phyloP scores from a whole-genome alignment of 2,113 vertebrate species.

The Irena cyanogastra region DNA sequence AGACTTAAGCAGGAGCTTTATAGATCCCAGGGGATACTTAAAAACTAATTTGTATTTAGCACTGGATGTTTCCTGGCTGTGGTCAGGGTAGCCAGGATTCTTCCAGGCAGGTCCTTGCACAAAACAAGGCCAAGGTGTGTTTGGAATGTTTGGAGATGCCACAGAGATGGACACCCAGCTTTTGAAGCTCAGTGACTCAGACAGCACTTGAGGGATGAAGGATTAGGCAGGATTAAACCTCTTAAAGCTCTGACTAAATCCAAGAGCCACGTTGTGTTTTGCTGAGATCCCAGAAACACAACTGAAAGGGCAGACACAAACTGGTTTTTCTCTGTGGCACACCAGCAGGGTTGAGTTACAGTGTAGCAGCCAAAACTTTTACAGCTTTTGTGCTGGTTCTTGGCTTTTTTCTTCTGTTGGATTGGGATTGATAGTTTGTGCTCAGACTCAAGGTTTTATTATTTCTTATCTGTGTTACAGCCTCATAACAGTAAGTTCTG shows the following conservation, averaged over 20 bases:
- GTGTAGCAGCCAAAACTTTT: not conserved
- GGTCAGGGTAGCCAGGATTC: accelerated
- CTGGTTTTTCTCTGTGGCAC: not conserved
- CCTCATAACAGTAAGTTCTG: not conserved
- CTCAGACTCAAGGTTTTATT: not conserved
- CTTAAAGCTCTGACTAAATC: not conserved
- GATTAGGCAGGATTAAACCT: not conserved
- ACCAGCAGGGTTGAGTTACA: not conserved
- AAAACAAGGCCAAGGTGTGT: not conserved
- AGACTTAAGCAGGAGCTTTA: not conserved
- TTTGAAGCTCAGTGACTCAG: not conserved
- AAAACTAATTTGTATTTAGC: not conserved
- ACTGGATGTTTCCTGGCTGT: not conserved
- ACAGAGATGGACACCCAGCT: accelerated
- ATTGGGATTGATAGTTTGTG: not conserved
- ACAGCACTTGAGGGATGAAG: not conserved
- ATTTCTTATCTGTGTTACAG: not conserved
- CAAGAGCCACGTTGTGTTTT: not conserved
- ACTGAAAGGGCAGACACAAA: not conserved
- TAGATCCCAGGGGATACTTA: not conserved
- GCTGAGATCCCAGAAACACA: not conserved
- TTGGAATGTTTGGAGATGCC: not conserved
- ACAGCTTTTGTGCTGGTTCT: not conserved
- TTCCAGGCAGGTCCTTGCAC: not conserved
- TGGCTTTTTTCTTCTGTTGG: not conserved